Percentiles rank a stretch among this genome's conserved stretches.
These are phyloP conservation scores for Micromys minutus DNA, from an alignment of 2,113 vertebrate genomes.

Conservation along the genomic window DNA sequence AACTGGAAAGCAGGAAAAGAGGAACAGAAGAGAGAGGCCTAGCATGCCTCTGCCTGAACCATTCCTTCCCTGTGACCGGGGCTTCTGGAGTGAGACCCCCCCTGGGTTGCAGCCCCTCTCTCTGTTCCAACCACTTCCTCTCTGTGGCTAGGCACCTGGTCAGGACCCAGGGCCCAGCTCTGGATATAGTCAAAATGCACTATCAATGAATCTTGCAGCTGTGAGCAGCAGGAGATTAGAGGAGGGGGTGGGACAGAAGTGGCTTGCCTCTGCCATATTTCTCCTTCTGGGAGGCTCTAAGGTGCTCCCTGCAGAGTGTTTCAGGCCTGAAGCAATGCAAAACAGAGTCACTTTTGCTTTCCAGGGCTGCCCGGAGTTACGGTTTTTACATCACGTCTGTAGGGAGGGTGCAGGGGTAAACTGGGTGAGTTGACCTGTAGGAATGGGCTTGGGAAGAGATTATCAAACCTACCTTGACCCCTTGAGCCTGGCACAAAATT, in stretches of 20 bases:
- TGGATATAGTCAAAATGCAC: conserved; percentile 52
- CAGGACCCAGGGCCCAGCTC: conserved; percentile 55
- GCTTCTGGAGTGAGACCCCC: conserved; percentile 45
- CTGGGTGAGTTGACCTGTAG: background rate
- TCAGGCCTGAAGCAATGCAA: background rate
- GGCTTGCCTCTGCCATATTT: conserved; percentile 36
- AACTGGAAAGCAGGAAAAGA: background rate
- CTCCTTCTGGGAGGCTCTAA: background rate
- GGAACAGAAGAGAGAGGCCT: background rate
- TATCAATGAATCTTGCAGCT: conserved; percentile 78
- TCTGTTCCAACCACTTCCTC: conserved; percentile 75
- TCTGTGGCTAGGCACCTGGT: conserved; percentile 74
- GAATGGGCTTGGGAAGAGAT: background rate
- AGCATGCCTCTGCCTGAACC: background rate
- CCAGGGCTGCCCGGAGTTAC: background rate
- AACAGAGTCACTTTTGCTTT: background rate
- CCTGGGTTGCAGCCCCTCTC: conserved; percentile 45
- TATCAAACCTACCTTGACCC: background rate
- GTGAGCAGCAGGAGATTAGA: conserved; percentile 43
- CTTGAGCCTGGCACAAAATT: background rate
- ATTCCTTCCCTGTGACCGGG: background rate
- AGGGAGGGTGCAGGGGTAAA: background rate
- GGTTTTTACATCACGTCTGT: background rate
- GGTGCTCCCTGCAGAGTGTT: background rate
- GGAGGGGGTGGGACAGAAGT: background rate